A percentile compares a stretch with the other conserved stretches of the same genome.
Conservation (phyloP, 2,113 vertebrate species). For the Lasiurus borealis region DNA sequence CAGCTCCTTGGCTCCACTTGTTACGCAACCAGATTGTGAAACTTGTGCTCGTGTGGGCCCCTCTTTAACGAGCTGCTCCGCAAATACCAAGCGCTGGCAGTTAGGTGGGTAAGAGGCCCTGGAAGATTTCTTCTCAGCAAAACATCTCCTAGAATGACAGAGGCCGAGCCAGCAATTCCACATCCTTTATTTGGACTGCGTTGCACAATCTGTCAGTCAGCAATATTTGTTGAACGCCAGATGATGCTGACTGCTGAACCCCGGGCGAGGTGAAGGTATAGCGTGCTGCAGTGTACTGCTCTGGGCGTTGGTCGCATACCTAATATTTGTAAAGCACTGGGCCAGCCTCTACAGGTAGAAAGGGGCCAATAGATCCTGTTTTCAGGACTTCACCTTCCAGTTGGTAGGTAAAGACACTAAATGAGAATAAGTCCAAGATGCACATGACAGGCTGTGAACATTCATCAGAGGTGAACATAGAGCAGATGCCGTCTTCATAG, state of each 20-base stretch:
- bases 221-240: neutral
- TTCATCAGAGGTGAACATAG: neutral
- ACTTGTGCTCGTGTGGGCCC: neutral
- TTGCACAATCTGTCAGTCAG: slow-evolving; percentile 50
- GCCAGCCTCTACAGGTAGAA: neutral
- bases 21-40: slow-evolving; percentile 2
- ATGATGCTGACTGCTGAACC: neutral
- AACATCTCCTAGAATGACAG: neutral
- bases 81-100: neutral
- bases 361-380: neutral
- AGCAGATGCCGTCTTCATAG: neutral
- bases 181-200: slow-evolving; percentile 37
- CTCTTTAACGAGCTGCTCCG: neutral
- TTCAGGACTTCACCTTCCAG: neutral
- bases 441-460: neutral
- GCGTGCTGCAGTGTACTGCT: neutral
- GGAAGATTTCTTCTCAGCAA: slow-evolving; percentile 59
- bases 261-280: neutral
- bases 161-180: slow-evolving; percentile 18
- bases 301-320: neutral
- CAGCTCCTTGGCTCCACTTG: neutral
- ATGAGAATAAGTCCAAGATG: neutral
- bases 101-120: neutral
- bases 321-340: neutral
- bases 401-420: neutral